Conservation (phyloP, 2,113 vertebrate genomes). For the Aramus guarauna region DNA sequence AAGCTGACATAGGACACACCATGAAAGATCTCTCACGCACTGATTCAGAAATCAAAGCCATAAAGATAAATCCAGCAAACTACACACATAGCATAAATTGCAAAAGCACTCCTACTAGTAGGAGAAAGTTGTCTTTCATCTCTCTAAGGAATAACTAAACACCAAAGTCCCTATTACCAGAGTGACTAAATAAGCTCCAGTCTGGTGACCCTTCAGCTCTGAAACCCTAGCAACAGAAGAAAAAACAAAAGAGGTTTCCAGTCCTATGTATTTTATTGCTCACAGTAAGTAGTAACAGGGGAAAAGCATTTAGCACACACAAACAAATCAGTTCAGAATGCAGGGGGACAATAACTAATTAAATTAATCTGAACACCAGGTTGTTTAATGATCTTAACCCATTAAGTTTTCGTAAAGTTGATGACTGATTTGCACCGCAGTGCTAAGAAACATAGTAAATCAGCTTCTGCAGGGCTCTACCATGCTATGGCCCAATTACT, state of each 20-base stretch:
- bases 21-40: background rate
- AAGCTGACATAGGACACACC: background rate
- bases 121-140: background rate
- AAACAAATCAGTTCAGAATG: background rate
- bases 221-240: background rate
- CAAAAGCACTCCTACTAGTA: background rate
- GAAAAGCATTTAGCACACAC: background rate
- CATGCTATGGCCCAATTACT: background rate
- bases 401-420: background rate
- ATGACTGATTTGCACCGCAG: background rate
- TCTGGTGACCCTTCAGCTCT: background rate
- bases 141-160: background rate
- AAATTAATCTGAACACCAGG: background rate
- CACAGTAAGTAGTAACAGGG: background rate
- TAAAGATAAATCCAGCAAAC: background rate
- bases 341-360: background rate
- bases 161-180: background rate
- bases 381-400: background rate
- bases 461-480: background rate
- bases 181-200: background rate
- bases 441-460: background rate
- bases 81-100: background rate
- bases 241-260: background rate
- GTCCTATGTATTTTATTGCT: background rate
- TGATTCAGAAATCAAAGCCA: background rate